phyloP scores from a whole-genome alignment of 2,888 invertebrate species.

The Lamproptera curius region DNA sequence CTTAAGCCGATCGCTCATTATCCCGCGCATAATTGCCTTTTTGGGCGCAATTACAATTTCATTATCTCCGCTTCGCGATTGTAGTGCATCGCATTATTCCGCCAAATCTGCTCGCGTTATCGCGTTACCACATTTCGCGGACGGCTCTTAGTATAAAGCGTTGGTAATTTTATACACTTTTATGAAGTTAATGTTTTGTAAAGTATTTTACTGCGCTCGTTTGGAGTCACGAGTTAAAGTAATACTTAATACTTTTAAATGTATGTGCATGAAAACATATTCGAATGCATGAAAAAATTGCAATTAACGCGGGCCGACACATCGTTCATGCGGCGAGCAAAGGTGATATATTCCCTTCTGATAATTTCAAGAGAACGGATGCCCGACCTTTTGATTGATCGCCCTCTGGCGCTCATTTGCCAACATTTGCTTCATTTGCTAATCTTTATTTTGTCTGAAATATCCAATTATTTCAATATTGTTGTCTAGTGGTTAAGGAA shows the following conservation, averaged over 20 bases:
- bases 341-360: background rate
- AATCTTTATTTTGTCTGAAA: too few relatives aligned
- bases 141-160: too few relatives aligned
- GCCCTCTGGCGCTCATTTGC: too few relatives aligned
- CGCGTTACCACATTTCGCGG: background rate
- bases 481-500: too few relatives aligned
- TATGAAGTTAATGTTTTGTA: slow-evolving; percentile 6
- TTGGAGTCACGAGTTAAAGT: background rate
- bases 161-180: background rate
- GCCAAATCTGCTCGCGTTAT: slow-evolving; percentile 1
- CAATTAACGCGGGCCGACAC: background rate
- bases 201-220: background rate
- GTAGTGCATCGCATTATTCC: background rate
- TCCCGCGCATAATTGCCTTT: slow-evolving; percentile 8
- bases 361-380: too few relatives aligned
- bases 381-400: too few relatives aligned
- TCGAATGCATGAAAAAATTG: background rate
- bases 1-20: slow-evolving; percentile 19
- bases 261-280: slow-evolving; percentile 4
- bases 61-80: slow-evolving; percentile 1
- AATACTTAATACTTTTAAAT: slow-evolving; percentile 1
- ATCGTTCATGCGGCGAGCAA: background rate
- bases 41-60: slow-evolving; percentile 6
- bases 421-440: too few relatives aligned
- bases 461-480: too few relatives aligned